phyloP scores from a whole-genome alignment of 2,113 vertebrate species.

The Caranx ignobilis region DNA sequence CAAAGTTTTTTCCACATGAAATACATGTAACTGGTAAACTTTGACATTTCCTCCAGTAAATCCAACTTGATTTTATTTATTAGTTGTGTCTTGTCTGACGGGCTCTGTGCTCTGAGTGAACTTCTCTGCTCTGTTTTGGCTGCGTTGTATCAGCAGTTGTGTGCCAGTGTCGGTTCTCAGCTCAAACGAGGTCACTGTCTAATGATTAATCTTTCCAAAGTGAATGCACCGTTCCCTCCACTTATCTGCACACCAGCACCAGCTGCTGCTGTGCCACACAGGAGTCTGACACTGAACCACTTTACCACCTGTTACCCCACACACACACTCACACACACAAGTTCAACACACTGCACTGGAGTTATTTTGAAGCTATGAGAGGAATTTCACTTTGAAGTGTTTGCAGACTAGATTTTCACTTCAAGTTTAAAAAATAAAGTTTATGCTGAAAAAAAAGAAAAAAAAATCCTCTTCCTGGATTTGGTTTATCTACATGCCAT shows the following conservation, averaged over 20 bases:
- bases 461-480: neutral
- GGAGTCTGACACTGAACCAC: neutral
- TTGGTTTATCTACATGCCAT: neutral
- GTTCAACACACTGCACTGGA: neutral
- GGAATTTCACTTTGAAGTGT: too few species aligned
- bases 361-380: neutral
- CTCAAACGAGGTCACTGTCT: slow-evolving; percentile 45
- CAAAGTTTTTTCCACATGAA: neutral
- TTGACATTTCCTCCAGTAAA: neutral
- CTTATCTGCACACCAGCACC: slow-evolving; percentile 18
- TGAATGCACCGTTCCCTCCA: slow-evolving; percentile 1
- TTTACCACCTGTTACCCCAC: neutral
- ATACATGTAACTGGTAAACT: neutral
- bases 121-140: neutral
- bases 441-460: neutral
- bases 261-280: slow-evolving; percentile 12
- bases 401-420: neutral
- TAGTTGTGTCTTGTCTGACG: too few species aligned
- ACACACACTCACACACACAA: too few species aligned
- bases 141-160: neutral
- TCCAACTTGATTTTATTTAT: neutral
- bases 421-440: neutral
- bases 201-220: slow-evolving; percentile 63
- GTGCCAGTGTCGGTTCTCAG: neutral
- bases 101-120: neutral